Evolutionary conservation across 2,888 invertebrate genomes (phyloP).

Genomic region (Spisula solida): DNA sequence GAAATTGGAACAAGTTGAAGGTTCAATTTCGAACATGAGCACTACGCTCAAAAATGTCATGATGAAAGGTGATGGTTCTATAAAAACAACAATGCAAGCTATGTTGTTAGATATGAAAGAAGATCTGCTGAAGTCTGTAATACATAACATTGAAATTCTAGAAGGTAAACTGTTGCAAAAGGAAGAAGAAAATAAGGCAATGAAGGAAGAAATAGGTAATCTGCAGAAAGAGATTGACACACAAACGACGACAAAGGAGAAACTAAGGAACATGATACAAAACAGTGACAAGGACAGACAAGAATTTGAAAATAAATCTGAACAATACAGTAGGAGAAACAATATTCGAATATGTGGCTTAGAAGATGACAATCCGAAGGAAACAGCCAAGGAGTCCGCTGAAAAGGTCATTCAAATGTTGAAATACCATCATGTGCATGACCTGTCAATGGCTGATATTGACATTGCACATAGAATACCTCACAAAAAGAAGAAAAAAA

Average conservation of each 20-base stretch:
- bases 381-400: neutral
- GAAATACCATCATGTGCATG: neutral
- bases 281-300: neutral
- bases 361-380: neutral
- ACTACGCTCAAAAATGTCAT: no score
- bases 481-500: neutral
- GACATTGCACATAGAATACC: neutral
- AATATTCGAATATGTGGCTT: neutral
- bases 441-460: neutral
- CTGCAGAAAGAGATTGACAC: neutral
- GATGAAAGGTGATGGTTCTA: no score
- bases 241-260: neutral
- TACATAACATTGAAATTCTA: neutral
- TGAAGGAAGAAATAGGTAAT: neutral
- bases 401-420: neutral
- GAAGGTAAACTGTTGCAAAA: neutral
- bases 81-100: neutral
- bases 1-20: no score
- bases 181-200: neutral
- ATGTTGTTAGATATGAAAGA: neutral
- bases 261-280: neutral
- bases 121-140: neutral
- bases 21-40: no score
- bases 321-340: neutral
- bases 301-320: neutral